Evolutionary conservation across 1,140 invertebrate species (phyloP).

Genomic region (Drosophila erecta): DNA sequence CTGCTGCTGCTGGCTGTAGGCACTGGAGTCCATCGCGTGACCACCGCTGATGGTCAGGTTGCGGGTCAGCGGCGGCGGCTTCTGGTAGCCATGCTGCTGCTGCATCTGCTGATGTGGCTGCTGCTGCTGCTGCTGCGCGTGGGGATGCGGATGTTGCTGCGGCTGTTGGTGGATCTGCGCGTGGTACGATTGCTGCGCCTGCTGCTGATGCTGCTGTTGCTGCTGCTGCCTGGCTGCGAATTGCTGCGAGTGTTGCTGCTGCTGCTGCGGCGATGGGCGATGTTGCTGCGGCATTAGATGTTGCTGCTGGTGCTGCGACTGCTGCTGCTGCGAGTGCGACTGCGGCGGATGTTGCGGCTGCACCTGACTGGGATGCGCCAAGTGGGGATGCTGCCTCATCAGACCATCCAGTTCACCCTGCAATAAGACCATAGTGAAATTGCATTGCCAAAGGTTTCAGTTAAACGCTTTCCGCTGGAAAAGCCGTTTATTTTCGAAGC

Average conservation of each 20-base stretch:
- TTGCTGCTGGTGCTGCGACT: constrained; percentile 60
- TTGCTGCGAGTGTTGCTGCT: constrained; percentile 36
- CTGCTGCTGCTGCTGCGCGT: constrained; percentile 56
- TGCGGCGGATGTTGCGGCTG: constrained; percentile 57
- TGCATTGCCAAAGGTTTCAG: no score
- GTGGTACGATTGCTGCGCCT: constrained; percentile 50
- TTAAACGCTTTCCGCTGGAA: no score
- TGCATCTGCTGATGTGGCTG: constrained; percentile 66
- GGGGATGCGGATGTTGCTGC: constrained; percentile 81
- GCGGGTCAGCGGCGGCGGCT: constrained; percentile 72
- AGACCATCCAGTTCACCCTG: constrained; percentile 90
- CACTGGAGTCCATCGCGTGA: constrained; percentile 74
- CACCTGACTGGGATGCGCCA: constrained; percentile 86
- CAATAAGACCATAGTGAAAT: not conserved
- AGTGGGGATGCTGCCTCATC: constrained; percentile 90
- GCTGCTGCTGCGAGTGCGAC: constrained; percentile 79
- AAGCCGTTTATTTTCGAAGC: not conserved
- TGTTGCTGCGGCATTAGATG: constrained; percentile 51
- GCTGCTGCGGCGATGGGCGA: constrained; percentile 37
- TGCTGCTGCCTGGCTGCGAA: constrained; percentile 30
- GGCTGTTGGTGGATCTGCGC: constrained; percentile 88
- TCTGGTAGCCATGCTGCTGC: constrained; percentile 70
- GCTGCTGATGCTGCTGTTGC: not conserved
- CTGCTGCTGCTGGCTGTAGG: constrained; percentile 68
- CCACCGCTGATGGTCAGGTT: constrained; percentile 80